Evolutionary conservation across 2,888 invertebrate species (phyloP).

Genomic region (Leucoma salicis): DNA sequence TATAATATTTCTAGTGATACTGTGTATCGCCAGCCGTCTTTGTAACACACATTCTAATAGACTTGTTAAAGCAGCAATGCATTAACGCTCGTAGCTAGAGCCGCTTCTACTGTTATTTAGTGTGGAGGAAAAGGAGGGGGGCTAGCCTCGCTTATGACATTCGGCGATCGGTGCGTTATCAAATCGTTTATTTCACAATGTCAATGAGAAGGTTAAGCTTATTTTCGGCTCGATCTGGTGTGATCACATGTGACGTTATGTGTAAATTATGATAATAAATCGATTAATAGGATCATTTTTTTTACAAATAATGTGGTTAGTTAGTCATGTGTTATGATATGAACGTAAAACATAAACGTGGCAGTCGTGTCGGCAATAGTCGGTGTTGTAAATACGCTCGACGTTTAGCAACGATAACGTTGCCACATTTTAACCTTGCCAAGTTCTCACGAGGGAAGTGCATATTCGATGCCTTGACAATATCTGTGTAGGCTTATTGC

Average conservation of each 20-base stretch:
- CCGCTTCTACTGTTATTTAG: slow-evolving; percentile 48
- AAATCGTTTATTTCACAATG: slow-evolving; percentile 81
- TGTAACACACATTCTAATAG: slow-evolving; percentile 22
- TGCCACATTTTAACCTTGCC: slow-evolving; percentile 80
- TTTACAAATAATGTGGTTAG: slow-evolving; percentile 26
- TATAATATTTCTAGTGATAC: slow-evolving; percentile 9
- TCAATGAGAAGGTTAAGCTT: slow-evolving; percentile 81
- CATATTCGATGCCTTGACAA: slow-evolving; percentile 81
- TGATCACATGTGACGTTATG: slow-evolving; percentile 55
- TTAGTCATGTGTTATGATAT: slow-evolving; percentile 26
- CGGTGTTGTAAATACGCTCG: slow-evolving; percentile 78
- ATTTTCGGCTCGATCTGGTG: slow-evolving; percentile 64
- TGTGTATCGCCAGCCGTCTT: slow-evolving; percentile 33
- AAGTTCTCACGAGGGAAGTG: slow-evolving; percentile 82
- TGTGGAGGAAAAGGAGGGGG: slow-evolving; percentile 58
- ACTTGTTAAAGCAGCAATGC: slow-evolving; percentile 53
- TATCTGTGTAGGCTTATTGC: slow-evolving; percentile 76
- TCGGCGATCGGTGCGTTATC: slow-evolving; percentile 77
- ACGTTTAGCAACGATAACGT: slow-evolving; percentile 81
- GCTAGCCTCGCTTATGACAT: slow-evolving; percentile 77
- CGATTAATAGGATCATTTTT: slow-evolving; percentile 14
- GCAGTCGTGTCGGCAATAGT: slow-evolving; percentile 69
- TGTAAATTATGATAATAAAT: slow-evolving; percentile 11
- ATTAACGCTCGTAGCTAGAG: slow-evolving; percentile 43
- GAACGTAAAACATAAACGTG: slow-evolving; percentile 57